phyloP scores from a whole-genome alignment of 2,888 invertebrate genomes.

The Lucinisca nassula region DNA sequence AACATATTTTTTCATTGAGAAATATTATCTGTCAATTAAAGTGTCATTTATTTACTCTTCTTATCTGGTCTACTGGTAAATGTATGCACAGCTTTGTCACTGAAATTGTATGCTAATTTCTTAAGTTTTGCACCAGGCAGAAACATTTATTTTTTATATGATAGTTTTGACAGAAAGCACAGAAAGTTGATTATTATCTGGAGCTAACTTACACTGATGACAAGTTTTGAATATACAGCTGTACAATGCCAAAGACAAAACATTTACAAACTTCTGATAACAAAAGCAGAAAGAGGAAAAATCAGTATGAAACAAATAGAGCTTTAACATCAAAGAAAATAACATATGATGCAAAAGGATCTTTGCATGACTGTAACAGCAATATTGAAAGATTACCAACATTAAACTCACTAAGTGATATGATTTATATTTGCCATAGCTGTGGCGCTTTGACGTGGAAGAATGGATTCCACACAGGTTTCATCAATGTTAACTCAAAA shows the following conservation, averaged over 20 bases:
- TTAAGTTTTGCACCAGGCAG: too few species aligned
- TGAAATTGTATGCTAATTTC: too few species aligned
- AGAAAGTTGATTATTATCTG: too few species aligned
- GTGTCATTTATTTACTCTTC: too few species aligned
- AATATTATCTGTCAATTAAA: too few species aligned
- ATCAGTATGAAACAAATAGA: background rate
- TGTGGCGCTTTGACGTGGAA: constrained; percentile 2
- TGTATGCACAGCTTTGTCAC: too few species aligned
- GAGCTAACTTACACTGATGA: too few species aligned
- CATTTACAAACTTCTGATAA: background rate
- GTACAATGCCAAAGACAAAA: background rate
- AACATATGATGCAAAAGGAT: background rate
- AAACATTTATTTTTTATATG: too few species aligned
- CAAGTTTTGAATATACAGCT: too few species aligned
- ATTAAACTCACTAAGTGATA: background rate
- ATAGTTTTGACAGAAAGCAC: too few species aligned
- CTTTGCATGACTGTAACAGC: background rate
- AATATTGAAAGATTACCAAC: background rate
- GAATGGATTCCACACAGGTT: background rate
- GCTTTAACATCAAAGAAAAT: background rate
- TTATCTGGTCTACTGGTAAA: too few species aligned
- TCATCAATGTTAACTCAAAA: background rate
- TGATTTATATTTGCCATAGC: background rate
- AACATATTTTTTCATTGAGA: too few species aligned
- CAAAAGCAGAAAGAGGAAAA: background rate